These are phyloP conservation scores for Thera obeliscata DNA, from an alignment of 2,888 invertebrate genomes.

Conservation along the genomic window DNA sequence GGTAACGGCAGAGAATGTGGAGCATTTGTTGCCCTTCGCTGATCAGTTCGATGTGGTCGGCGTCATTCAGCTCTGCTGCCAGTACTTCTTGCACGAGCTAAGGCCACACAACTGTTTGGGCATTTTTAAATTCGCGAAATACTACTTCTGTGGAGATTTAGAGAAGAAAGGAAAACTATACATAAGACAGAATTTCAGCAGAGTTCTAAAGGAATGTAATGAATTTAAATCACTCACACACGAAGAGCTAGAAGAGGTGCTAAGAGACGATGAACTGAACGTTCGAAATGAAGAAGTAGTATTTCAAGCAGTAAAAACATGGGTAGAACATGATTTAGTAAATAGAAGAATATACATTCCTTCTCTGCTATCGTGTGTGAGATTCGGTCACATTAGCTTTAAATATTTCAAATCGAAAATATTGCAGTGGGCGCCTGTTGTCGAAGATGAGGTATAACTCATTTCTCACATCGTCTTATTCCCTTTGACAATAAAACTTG, in stretches of 20 bases:
- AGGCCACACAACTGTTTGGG: conserved; percentile 88
- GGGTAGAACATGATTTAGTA: conserved; percentile 86
- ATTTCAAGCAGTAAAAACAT: conserved; percentile 89
- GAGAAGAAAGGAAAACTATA: conserved; percentile 85
- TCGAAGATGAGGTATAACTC: conserved; percentile 73
- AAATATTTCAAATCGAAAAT: conserved; percentile 84
- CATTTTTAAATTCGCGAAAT: conserved; percentile 88
- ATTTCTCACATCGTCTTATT: neutral
- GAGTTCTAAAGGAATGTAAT: conserved; percentile 85
- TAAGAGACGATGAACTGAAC: conserved; percentile 89
- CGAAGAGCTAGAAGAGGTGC: conserved; percentile 86
- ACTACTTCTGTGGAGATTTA: conserved; percentile 88
- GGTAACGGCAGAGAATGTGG: conserved; percentile 87
- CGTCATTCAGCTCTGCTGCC: conserved; percentile 88
- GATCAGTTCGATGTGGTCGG: conserved; percentile 90
- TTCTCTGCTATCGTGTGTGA: conserved; percentile 86
- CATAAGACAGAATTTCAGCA: conserved; percentile 85
- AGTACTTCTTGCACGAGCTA: conserved; percentile 86
- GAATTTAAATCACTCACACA: conserved; percentile 86
- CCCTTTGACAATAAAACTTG: neutral
- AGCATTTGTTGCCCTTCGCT: conserved; percentile 87
- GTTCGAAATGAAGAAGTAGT: conserved; percentile 89
- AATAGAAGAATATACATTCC: conserved; percentile 83
- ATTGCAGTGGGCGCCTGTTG: conserved; percentile 81
- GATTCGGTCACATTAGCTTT: conserved; percentile 87